A percentile compares a stretch with the other conserved stretches of the same genome.
These are phyloP conservation scores for Rapana venosa DNA, from an alignment of 2,888 invertebrate species.

Conservation along the genomic window DNA sequence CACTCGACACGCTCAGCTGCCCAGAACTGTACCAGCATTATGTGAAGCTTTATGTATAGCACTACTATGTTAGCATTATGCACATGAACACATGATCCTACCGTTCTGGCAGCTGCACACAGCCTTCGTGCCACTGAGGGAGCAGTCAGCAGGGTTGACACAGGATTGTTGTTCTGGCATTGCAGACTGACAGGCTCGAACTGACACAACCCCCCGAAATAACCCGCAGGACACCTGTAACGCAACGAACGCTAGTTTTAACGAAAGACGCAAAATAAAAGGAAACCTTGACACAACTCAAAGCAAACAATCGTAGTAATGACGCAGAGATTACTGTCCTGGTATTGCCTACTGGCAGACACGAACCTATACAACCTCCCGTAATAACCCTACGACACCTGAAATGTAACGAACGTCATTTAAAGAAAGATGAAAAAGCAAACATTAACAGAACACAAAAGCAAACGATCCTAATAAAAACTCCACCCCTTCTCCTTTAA, in stretches of 20 bases:
- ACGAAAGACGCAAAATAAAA: too few species aligned
- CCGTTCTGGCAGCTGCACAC: conserved; percentile 24
- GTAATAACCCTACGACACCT: conserved; percentile 18
- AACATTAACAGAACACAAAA: too few species aligned
- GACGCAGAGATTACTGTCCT: conserved; percentile 17
- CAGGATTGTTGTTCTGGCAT: conserved; percentile 21
- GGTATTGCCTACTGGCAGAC: neutral
- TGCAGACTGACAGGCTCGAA: neutral
- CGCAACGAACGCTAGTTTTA: neutral
- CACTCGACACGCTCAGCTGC: too few species aligned
- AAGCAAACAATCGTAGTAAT: too few species aligned
- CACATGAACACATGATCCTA: neutral
- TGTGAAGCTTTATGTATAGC: too few species aligned
- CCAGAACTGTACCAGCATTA: too few species aligned
- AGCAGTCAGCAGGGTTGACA: neutral
- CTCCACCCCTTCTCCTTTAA: too few species aligned
- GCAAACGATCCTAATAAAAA: too few species aligned
- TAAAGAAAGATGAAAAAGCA: too few species aligned
- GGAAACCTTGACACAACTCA: too few species aligned
- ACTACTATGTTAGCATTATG: too few species aligned
- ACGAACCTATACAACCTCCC: neutral
- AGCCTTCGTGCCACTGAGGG: neutral
- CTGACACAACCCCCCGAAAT: neutral
- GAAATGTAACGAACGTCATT: neutral
- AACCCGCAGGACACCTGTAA: conserved; percentile 14